Base-by-base conservation (phyloP, 1,140 invertebrate species). In the Zaprionus tsacasi region DNA sequence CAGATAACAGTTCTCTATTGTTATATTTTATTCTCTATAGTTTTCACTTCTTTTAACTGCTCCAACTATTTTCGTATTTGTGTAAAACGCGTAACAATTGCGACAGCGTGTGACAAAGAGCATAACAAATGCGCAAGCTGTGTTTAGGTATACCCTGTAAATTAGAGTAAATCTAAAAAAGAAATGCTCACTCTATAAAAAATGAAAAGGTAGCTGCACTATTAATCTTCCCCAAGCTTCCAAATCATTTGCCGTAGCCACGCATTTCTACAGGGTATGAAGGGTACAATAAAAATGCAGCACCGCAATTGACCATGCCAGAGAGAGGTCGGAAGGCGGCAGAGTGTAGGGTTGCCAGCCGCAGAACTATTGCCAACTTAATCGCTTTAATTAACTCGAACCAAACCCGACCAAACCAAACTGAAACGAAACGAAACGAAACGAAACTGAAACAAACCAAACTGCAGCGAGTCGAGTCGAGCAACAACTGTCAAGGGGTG, bases 341-440 rank as follows among this genome's bases (percentile, higher is more conserved):
- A 57, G 60, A 21, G 54, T n/a, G 12, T 15, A 15, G 40, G 6
- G 3, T 38, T 27, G 52, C 43, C 45, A 30, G 43, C 67, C 80
- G 35, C 77, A 76, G 45, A 80, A 61, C 81, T 80, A 83, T 82
- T 74, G 71, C 81, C 63, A 77, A 74, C 77, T 83, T 83, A 83
- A 83, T 83, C 81, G 81, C 70, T 83, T 83, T 85, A 83, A 83
- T 83, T 83, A 83, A 83, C 81, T 85, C 66, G 64, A 71, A 38
- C 43, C 48, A 17, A 50, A 50, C 45, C 45, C 8, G 21, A 50
- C 45, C 17, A 25, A 50, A 40, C 12, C 27, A 30, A 30, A 12
- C 36, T 21, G 21, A 21, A 21, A 2, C 21, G 21, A 40, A 25
- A 10, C 45, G 21, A 48, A 48, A 15, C 21, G 15, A 25, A 50